Evolutionary conservation across 2,113 vertebrate species (phyloP), one percentile per base, ranked within the genome.

Genomic region (Spermophilus dauricus): DNA sequence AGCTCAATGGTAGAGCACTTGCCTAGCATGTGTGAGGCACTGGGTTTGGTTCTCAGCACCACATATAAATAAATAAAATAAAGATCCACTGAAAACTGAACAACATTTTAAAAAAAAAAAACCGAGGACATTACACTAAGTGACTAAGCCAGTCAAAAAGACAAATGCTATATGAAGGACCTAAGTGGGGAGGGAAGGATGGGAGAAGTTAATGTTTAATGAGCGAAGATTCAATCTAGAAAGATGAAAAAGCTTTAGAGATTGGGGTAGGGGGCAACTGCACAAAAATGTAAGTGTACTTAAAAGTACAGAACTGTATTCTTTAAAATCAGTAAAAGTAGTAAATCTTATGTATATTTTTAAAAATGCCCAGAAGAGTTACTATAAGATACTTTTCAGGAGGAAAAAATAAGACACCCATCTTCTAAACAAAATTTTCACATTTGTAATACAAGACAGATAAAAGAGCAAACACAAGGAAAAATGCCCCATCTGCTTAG

Each of bases 361-460:
- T 8, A 1, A 53, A 72, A 96, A 84, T 80, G 18, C 4, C 14
- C 82, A 22, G 26, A 22, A 75, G 56, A 92, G 67, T 92, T 92
- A 95, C 10, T 92, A 13, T 58, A 76, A 76, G 20, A 8, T 37
- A 83, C n/a, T 58, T 56, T 85, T 34, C 12, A 58, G n/a, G 24
- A 77, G 22, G 45, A 90, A 90, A 93, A 51, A 94, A 73, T 1
- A 81, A 86, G 61, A 85, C 22, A 39, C 2, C 28, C 37, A 67
- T 28, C 77, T 87, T 78, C 72, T 96, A 85, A 95, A 32, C 73
- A 78, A 83, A 48, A 82, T 26, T 72, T 94, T 90, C 75, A 77
- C 63, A 93, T 80, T 97, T 90, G 73, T 34, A 89, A 65, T 42
- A 78, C 0, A 86, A 93, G 9, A 67, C 0, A 86, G 42, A 75